Evolutionary conservation across 2,113 vertebrate genomes (phyloP).

Genomic region (Neotragus pygmaeus): DNA sequence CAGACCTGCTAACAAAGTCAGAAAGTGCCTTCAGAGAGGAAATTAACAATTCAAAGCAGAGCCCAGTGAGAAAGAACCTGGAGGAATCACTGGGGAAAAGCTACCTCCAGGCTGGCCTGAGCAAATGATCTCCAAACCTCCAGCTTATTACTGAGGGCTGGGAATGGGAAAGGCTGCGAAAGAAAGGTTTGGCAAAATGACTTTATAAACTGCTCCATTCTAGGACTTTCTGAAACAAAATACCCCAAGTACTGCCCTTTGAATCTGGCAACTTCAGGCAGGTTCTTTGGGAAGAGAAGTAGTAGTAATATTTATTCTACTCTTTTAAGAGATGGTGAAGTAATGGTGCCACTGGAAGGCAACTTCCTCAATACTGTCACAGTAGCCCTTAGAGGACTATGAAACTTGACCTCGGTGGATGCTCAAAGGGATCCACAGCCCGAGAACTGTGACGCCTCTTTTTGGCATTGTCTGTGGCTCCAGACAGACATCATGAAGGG

Average conservation of each 20-base stretch:
- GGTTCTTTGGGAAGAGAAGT: background rate
- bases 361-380: background rate
- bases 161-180: background rate
- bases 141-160: background rate
- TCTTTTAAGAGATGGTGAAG: background rate
- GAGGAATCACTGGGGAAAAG: background rate
- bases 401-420: background rate
- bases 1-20: slow-evolving; percentile 45
- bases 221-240: background rate
- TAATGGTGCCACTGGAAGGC: background rate
- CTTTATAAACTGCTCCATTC: background rate
- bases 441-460: background rate
- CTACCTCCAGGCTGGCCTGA: background rate
- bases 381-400: background rate
- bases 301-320: background rate
- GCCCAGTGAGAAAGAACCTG: background rate
- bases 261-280: background rate
- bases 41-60: slow-evolving; percentile 40
- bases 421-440: background rate
- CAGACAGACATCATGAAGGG: background rate
- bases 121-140: background rate
- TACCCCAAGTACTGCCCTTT: background rate
- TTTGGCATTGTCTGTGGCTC: background rate
- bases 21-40: background rate
- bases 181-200: background rate